phyloP scores from a whole-genome alignment of 2,888 invertebrate species.

The Ryuthela nishihirai region DNA sequence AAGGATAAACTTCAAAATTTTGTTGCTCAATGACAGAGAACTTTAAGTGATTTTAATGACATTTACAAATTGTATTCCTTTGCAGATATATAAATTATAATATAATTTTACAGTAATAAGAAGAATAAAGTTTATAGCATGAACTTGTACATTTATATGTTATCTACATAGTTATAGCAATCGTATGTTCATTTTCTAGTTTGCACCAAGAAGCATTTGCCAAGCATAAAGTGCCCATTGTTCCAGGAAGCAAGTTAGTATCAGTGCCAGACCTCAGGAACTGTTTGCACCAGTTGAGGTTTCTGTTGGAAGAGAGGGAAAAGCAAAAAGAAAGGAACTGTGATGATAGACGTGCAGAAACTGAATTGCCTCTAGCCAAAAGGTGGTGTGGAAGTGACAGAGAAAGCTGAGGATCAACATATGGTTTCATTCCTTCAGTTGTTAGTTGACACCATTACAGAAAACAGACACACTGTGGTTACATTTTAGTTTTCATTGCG shows the following conservation, averaged over 20 bases:
- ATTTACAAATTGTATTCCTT: too few species aligned
- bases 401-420: constrained; percentile 30
- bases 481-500: constrained; percentile 11
- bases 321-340: constrained; percentile 21
- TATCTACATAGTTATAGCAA: too few species aligned
- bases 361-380: constrained; percentile 23
- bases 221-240: constrained; percentile 27
- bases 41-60: too few species aligned
- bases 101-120: too few species aligned
- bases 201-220: constrained; percentile 34
- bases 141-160: too few species aligned
- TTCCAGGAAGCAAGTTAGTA: constrained; percentile 29
- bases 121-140: too few species aligned
- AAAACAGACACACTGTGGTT: constrained; percentile 1
- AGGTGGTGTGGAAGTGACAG: constrained; percentile 28
- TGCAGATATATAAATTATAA: too few species aligned
- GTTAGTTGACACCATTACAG: constrained; percentile 9
- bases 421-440: constrained; percentile 24
- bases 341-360: constrained; percentile 16
- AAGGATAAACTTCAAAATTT: too few species aligned
- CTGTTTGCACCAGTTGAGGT: constrained; percentile 24
- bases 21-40: too few species aligned
- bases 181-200: constrained; percentile 15
- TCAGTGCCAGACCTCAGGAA: constrained; percentile 20
- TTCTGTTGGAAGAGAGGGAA: constrained; percentile 17